phyloP scores from a whole-genome alignment of 2,888 invertebrate genomes.

The Spodoptera picta region DNA sequence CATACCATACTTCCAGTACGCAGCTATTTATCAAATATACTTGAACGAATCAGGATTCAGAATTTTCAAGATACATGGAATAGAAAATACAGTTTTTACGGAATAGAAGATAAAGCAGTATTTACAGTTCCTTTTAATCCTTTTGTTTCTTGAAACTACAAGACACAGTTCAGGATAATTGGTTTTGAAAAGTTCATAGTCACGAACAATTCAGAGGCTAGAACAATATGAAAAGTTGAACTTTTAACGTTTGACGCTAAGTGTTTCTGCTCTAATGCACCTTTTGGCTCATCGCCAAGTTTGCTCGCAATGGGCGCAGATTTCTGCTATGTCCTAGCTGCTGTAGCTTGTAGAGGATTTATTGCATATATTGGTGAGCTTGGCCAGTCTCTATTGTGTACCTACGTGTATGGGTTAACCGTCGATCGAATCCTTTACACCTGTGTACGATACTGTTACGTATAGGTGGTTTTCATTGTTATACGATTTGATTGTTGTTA shows the following conservation, averaged over 20 bases:
- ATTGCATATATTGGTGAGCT: slow-evolving; percentile 41
- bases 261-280: slow-evolving; percentile 71
- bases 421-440: slow-evolving; percentile 35
- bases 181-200: slow-evolving; percentile 53
- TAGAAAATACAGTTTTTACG: too few species aligned
- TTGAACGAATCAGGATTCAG: background rate
- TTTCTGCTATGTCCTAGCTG: slow-evolving; percentile 57
- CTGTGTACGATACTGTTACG: slow-evolving; percentile 29
- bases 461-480: slow-evolving; percentile 39
- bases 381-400: slow-evolving; percentile 25
- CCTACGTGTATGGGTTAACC: slow-evolving; percentile 16
- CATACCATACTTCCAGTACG: too few species aligned
- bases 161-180: slow-evolving; percentile 47
- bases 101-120: too few species aligned
- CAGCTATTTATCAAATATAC: slow-evolving; percentile 24
- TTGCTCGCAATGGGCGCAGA: slow-evolving; percentile 63
- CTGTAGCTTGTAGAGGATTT: slow-evolving; percentile 49
- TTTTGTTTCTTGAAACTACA: slow-evolving; percentile 30
- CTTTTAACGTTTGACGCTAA: slow-evolving; percentile 68
- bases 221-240: slow-evolving; percentile 63
- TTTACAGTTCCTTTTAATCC: background rate
- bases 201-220: slow-evolving; percentile 37
- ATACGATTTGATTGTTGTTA: slow-evolving; percentile 30
- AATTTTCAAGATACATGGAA: too few species aligned
- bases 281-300: slow-evolving; percentile 69